Evolutionary conservation across 2,797 vertebrate species (phyloP).

Genomic region (Cottoperca gobio): DNA sequence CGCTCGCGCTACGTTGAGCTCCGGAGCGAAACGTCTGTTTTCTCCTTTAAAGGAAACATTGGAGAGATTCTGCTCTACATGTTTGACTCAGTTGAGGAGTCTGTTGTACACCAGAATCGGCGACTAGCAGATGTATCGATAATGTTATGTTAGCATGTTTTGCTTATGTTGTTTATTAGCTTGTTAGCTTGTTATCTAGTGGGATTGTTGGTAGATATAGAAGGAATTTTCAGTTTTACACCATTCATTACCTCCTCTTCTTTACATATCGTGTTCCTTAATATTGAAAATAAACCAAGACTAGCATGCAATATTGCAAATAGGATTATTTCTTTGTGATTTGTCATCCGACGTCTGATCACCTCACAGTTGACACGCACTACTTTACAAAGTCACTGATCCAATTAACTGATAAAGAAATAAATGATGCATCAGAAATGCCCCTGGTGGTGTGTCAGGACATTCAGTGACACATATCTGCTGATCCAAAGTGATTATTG

Average conservation of each 20-base stretch:
- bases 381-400: constrained; percentile 34
- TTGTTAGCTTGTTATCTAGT: too few species aligned
- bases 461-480: constrained; percentile 24
- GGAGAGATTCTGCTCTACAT: too few species aligned
- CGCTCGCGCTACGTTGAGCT: too few species aligned
- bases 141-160: too few species aligned
- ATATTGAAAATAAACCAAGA: too few species aligned
- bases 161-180: too few species aligned
- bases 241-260: background rate
- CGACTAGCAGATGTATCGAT: too few species aligned
- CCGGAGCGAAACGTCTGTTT: too few species aligned
- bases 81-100: too few species aligned
- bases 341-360: background rate
- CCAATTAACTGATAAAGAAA: constrained; percentile 61
- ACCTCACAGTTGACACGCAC: background rate
- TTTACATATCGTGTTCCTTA: background rate
- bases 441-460: constrained; percentile 10
- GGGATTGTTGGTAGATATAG: too few species aligned
- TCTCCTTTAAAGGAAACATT: too few species aligned
- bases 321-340: constrained; percentile 11
- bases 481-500: background rate
- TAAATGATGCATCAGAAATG: constrained; percentile 16
- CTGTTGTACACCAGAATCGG: too few species aligned
- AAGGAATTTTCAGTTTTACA: background rate
- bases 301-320: background rate